Base-by-base conservation (phyloP, 1,140 invertebrate genomes). In the Drosophila mojavensis region DNA sequence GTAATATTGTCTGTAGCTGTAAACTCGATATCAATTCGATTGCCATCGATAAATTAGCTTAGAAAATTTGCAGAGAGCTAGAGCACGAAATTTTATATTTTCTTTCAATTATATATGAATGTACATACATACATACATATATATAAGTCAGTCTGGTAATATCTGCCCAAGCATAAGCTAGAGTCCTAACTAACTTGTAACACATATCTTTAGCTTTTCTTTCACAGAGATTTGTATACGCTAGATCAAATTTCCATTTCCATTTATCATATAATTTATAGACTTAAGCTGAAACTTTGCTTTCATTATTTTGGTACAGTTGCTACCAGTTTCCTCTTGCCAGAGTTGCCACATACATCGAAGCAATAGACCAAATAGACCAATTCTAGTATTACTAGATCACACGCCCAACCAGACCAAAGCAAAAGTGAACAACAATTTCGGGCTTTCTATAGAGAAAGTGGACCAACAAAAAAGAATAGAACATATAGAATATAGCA, bases 1-100 rank as follows among this genome's bases (percentile, higher is more conserved):
- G 69, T 71, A 43, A 54, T 41, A 50, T 41, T 51, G 24, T 56
- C 41, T 54, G 24, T 28, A 54, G 36, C 53, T 63, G 47, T 64
- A 48, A 48, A 55, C 15, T 36, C 53, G 53, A 55, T 55, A 55
- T 33, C 53, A 55, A 55, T 55, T 54, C 53, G 30, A 33, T 55
- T 50, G 48, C 5, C n/a, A 55, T 36, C 30, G 30, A 55, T 55
- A 36, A 15, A 33, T 50, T 24, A 10, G 4, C 5, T 17, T 36
- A 17, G 10, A 20, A 30, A 33, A 50, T 13, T 55, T 55, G 30
- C 53, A 55, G 53, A 55, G 53, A 13, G 13, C 24, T 33, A 33
- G 28, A 30, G 30, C 30, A 33, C 30, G 7, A 33, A 33, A 9
- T 33, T 10, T 11, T 4, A 0, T 9, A 9, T 50, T 50, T 13